A percentile compares a stretch with the other conserved stretches of the same genome.
Conservation (phyloP, 1,140 invertebrate species). For the Diprion similis region DNA sequence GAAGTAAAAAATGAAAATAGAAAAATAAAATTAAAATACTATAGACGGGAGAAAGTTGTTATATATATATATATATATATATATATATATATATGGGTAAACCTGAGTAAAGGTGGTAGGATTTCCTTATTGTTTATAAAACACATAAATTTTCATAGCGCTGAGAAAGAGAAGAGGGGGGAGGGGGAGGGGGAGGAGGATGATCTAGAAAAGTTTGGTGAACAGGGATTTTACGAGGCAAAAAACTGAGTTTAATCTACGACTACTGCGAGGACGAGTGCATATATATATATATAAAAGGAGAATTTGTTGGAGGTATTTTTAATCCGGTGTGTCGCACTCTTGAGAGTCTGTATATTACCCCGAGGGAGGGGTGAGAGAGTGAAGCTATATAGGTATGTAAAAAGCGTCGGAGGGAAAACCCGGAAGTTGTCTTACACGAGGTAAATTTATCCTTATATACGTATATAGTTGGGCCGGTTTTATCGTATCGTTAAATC, state of each 20-base stretch:
- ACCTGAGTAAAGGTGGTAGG: not conserved
- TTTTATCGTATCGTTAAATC: too few relatives aligned
- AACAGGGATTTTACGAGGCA: slow-evolving; percentile 33
- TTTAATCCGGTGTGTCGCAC: not conserved
- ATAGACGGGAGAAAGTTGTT: not conserved
- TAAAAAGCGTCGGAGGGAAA: not conserved
- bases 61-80: too few relatives aligned
- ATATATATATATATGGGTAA: too few relatives aligned
- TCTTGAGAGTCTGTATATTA: too few relatives aligned
- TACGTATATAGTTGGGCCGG: too few relatives aligned
- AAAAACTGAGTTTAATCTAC: slow-evolving; percentile 44
- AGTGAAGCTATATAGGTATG: not conserved
- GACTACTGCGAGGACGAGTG: slow-evolving; percentile 38
- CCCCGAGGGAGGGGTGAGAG: too few relatives aligned
- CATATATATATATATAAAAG: slow-evolving; percentile 18
- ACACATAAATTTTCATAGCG: slow-evolving; percentile 37
- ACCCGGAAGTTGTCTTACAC: not conserved
- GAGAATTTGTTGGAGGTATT: not conserved
- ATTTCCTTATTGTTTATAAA: slow-evolving; percentile 45
- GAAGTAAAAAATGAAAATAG: not conserved
- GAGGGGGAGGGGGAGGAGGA: too few relatives aligned
- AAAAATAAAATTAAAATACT: not conserved
- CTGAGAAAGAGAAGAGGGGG: not conserved
- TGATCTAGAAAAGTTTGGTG: slow-evolving; percentile 25
- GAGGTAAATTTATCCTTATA: too few relatives aligned